Base-by-base conservation (phyloP, 2,888 invertebrate species). In the Psylliodes chrysocephalus region DNA sequence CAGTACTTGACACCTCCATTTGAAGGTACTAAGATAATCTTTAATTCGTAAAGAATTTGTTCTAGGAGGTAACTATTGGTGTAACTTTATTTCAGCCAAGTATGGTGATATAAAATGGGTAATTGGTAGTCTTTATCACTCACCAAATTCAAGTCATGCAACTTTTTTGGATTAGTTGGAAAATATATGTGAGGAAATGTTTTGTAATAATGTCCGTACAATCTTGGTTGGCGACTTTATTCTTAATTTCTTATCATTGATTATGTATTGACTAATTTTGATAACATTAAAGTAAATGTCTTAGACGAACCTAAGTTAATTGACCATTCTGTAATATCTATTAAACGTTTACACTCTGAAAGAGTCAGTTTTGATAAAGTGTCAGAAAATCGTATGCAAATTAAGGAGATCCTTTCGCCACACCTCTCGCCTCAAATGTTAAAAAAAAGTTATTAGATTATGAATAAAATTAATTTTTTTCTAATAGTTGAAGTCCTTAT, bases 101-200 rank as follows among this genome's bases (percentile, higher is more conserved):
- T 56, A 46, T 44, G 22, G 28, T 12, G 47, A 49, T 47, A 57
- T 35, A 35, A 57, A 57, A n/a, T 49, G 57, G 57, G 35, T 33
- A 38, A 57, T 57, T 22, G 49, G 47, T 35, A 51, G 60, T 14
- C 28, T 60, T 15, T 60, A 60, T 40, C 60, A 60, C 17, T 60
- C 42, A 30, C 60, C 60, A 46, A 53, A 22, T 17, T 46, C 22
- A 52, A 53, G 53, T 46, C 53, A 53, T 46, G 60, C 53, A 18
- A 28, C 53, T n/a, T 60, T 60, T 33, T 53, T 60, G 42, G 53
- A 53, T 46, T 46, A 53, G 7, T 25, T 60, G 52, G 51, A 52
- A 35, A 52, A 52, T 52, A 52, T 60, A 17, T 60, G 60, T 60
- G 52, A 51, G 35, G 60, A 51, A 44, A 28, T 53, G 12, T 52